Evolutionary conservation across 2,113 vertebrate genomes (phyloP).

Genomic region (Dipodomys stephensi): DNA sequence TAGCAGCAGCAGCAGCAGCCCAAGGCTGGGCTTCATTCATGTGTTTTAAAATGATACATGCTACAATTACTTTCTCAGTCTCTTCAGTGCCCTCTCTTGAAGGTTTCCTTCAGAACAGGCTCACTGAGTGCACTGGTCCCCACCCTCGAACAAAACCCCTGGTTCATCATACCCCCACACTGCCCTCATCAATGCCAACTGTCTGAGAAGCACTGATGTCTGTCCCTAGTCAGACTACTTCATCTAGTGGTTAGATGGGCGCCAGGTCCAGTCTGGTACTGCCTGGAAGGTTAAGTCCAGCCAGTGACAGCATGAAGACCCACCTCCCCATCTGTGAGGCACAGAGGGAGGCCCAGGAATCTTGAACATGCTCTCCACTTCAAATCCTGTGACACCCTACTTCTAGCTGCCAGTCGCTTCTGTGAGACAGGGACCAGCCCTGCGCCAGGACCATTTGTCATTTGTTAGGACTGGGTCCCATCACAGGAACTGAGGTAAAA

Average conservation of each 20-base stretch:
- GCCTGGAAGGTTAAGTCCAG: not conserved
- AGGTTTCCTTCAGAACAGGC: constrained; percentile 5
- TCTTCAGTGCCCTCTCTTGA: not conserved
- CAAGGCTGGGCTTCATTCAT: too few species aligned
- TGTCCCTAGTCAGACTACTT: not conserved
- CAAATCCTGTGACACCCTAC: not conserved
- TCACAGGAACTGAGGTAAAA: not conserved
- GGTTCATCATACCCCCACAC: not conserved
- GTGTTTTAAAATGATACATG: not conserved
- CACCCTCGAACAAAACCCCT: not conserved
- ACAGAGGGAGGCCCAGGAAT: not conserved
- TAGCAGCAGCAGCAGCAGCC: too few species aligned
- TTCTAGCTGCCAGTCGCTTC: not conserved
- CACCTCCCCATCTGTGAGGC: not conserved
- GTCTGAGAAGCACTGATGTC: not conserved
- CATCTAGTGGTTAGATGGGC: not conserved
- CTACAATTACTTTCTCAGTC: not conserved
- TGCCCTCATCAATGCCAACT: not conserved
- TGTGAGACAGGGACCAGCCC: not conserved
- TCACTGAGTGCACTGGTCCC: constrained; percentile 10
- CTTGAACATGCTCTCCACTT: not conserved
- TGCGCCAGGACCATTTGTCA: too few species aligned
- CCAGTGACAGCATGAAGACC: not conserved
- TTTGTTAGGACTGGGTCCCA: too few species aligned
- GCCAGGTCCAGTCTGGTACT: not conserved